A percentile compares a stretch with the other conserved stretches of the same genome.
phyloP scores from a whole-genome alignment of 2,888 invertebrate genomes.

The Meiosimyza platycephala region DNA sequence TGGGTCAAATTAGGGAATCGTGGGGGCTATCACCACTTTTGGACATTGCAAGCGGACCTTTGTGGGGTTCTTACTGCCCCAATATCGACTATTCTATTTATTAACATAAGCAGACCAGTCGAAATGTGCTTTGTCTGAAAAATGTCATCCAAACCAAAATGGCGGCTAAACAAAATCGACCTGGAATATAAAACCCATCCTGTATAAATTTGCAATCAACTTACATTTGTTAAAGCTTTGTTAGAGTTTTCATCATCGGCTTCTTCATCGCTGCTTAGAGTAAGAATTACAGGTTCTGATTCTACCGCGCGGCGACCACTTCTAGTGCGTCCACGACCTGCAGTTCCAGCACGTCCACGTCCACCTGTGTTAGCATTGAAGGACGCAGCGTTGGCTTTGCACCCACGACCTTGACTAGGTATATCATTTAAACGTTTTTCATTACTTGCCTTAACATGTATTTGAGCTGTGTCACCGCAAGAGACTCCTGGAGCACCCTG shows the following conservation, averaged over 20 bases:
- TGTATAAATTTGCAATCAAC: constrained; percentile 26
- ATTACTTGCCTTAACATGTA: constrained; percentile 48
- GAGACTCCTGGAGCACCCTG: constrained; percentile 36
- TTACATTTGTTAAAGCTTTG: constrained; percentile 53
- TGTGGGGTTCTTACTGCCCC: too few relatives aligned
- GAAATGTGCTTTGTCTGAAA: too few relatives aligned
- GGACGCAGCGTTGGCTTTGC: constrained; percentile 33
- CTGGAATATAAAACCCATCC: too few relatives aligned
- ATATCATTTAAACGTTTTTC: constrained; percentile 51
- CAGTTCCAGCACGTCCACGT: constrained; percentile 51
- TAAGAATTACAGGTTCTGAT: constrained; percentile 76
- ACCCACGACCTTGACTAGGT: constrained; percentile 19
- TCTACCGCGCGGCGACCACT: constrained; percentile 70
- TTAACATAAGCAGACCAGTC: too few relatives aligned
- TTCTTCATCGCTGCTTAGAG: constrained; percentile 79
- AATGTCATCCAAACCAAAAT: too few relatives aligned
- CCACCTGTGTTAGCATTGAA: constrained; percentile 41
- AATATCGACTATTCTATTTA: too few relatives aligned
- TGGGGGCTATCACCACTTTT: too few relatives aligned
- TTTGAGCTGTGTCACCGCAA: constrained; percentile 36
- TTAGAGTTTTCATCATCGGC: constrained; percentile 63
- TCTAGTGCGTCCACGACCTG: constrained; percentile 64
- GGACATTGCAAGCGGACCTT: too few relatives aligned
- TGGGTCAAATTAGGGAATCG: too few relatives aligned
- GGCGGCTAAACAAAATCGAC: too few relatives aligned